phyloP scores from a whole-genome alignment of 1,140 invertebrate genomes.

The Drosophila subobscura region DNA sequence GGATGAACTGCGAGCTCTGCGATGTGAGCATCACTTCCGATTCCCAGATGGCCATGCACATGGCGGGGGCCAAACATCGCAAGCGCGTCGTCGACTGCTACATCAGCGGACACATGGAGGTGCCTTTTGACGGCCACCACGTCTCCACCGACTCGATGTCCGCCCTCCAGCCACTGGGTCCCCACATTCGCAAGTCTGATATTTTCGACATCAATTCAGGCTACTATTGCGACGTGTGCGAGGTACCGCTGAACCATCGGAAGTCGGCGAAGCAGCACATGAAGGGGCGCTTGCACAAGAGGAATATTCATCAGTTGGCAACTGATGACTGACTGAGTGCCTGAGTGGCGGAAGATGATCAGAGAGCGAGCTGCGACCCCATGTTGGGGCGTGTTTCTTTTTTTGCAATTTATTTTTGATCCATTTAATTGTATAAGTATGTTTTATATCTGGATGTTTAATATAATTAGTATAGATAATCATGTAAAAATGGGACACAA shows the following conservation, averaged over 20 bases:
- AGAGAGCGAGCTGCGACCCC: not conserved
- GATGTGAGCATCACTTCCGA: slow-evolving; percentile 83
- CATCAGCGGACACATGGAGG: not conserved
- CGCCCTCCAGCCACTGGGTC: slow-evolving; percentile 33
- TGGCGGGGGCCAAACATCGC: slow-evolving; percentile 81
- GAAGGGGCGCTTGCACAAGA: slow-evolving; percentile 86
- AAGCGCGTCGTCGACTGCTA: slow-evolving; percentile 54
- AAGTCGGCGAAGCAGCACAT: slow-evolving; percentile 86
- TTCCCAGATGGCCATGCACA: slow-evolving; percentile 83
- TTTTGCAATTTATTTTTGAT: slow-evolving; percentile 70
- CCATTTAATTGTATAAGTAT: slow-evolving; percentile 47
- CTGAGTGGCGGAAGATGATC: too few species aligned
- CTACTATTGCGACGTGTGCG: slow-evolving; percentile 87
- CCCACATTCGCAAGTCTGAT: slow-evolving; percentile 11
- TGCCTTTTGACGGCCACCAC: slow-evolving; percentile 30
- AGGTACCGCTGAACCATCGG: slow-evolving; percentile 86
- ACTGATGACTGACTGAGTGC: not conserved
- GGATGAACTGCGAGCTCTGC: slow-evolving; percentile 83
- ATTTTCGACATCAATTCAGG: slow-evolving; percentile 85
- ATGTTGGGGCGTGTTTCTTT: slow-evolving; percentile 39
- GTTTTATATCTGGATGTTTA: slow-evolving; percentile 52
- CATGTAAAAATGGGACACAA: too few species aligned
- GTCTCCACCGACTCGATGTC: slow-evolving; percentile 38
- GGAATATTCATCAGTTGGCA: slow-evolving; percentile 31
- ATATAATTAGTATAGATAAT: slow-evolving; percentile 5